Evolutionary conservation across 2,113 vertebrate species (phyloP), one percentile per base, ranked within the genome.

Genomic region (Erpornis zantholeuca): DNA sequence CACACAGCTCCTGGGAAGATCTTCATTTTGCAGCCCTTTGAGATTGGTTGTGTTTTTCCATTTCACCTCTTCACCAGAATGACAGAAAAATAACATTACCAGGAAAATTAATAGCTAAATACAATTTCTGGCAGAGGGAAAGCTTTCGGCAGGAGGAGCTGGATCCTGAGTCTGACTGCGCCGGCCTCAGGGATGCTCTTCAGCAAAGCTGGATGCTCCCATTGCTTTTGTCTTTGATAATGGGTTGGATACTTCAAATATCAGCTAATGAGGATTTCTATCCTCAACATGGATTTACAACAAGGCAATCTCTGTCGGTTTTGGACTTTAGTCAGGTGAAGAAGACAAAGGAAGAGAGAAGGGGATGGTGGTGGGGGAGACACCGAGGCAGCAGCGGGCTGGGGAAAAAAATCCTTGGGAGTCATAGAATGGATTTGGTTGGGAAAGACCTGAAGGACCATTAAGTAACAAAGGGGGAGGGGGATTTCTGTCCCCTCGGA

Each of bases 31-130:
- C 80, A 86, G 71, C 77, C 90, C 81, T 36, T 80, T 0, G 33
- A 95, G 94, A 95, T 92, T 82, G 94, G 75, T 56, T 92, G 86
- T 80, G 50, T 92, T 92, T 97, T 96, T 92, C 77, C 95, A 90
- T 95, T 95, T 92, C 92, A 70, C 80, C 86, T 93, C 91, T 76
- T 93, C 88, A 44, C 80, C 60, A 84, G 81, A 79, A 88, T 0
- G 56, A 91, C 91, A 96, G 91, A 91, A 89, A 91, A 94, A 91
- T 57, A 81, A 69, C 82, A 79, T 76, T 65, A 70, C 59, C 0
- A 0, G 79, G 82, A 61, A 95, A 97, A 97, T 95, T 86, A 96
- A 97, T 77, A 91, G 95, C 87, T 60, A 90, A 92, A 82, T 60
- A 69, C 38, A 47, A 71, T 88, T 94, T 84, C 72, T 77, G 82